Percentiles rank a stretch among this genome's conserved stretches.
phyloP scores from a whole-genome alignment of 2,797 vertebrate species.

The Esox lucius region DNA sequence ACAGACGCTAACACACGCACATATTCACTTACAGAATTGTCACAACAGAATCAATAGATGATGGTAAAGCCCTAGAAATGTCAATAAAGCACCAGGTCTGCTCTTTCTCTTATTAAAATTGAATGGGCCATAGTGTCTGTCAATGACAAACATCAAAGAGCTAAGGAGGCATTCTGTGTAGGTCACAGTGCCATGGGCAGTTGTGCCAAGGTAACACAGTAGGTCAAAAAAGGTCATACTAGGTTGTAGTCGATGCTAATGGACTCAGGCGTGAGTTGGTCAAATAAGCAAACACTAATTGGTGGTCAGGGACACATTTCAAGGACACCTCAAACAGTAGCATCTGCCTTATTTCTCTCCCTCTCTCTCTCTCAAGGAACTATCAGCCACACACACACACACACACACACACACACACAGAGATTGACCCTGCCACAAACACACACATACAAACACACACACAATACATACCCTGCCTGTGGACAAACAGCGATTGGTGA shows the following conservation, averaged over 20 bases:
- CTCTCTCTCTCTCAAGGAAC: background rate
- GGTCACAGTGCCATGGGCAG: conserved; percentile 39
- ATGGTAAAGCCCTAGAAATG: background rate
- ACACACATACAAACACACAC: conserved; percentile 19
- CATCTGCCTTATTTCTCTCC: conserved; percentile 55
- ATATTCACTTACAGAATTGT: background rate
- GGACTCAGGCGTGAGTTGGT: conserved; percentile 54
- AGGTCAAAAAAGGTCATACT: conserved; percentile 40
- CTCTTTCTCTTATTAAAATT: background rate
- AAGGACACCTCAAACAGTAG: conserved; percentile 68
- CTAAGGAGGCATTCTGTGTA: conserved; percentile 27
- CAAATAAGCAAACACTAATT: conserved; percentile 62
- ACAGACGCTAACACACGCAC: conserved; percentile 4
- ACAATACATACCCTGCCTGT: conserved; percentile 1
- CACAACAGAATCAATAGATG: background rate
- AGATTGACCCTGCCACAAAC: conserved; percentile 11
- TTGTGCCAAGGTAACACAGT: conserved; percentile 51
- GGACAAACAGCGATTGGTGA: conserved; percentile 51
- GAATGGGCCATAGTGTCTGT: conserved; percentile 1
- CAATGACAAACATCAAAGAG: conserved; percentile 52
- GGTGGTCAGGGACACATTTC: conserved; percentile 63
- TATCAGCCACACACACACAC: conserved; percentile 24
- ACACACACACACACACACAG: conserved; percentile 15
- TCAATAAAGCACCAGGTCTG: background rate
- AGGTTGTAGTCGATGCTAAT: conserved; percentile 63